Evolutionary conservation across 2,888 invertebrate species (phyloP), one percentile per base, ranked within the genome.

Genomic region (Willowsia nigromaculata): DNA sequence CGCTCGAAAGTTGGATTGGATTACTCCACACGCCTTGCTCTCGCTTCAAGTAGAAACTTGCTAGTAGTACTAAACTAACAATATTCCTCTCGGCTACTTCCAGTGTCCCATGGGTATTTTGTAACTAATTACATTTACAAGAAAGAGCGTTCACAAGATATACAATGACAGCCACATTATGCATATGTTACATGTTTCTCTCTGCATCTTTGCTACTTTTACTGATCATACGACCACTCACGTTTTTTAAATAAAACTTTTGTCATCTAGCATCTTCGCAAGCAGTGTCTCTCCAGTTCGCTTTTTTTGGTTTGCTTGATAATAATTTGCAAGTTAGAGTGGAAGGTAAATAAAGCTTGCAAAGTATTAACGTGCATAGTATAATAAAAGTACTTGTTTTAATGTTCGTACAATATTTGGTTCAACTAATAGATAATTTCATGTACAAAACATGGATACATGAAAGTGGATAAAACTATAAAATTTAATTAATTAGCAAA

Each of bases 91-190:
- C 68, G 59, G 80, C 78, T 81, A 81, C 3, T 6, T 53, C n/a
- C n/a, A 50, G 27, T 59, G 50, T 87, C 86, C 86, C 86, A 40
- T 53, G 86, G 80, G 86, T 87, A 87, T 87, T 87, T 83, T 87
- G 53, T 81, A 87, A 87, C 86, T 87, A 87, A 87, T 87, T 87
- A 87, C 86, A 87, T 87, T 87, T 87, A 68, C 86, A 81, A 78
- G 78, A 56, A 53, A 56, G 78, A 56, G 30, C 53, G 76, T 56
- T 59, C 59, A 40, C 33, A 37, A 80, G 80, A 80, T 80, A 80
- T 59, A 80, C 33, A 59, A 80, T 80, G 56, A 80, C 80, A 80
- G 56, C 40, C 80, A 56, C 80, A 40, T 80, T 56, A 78, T 78
- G 53, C 56, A 53, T 53, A 53, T 78, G n/a, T 53, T 15, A 27